phyloP scores from a whole-genome alignment of 2,888 invertebrate species.

The Melanotus villosus region DNA sequence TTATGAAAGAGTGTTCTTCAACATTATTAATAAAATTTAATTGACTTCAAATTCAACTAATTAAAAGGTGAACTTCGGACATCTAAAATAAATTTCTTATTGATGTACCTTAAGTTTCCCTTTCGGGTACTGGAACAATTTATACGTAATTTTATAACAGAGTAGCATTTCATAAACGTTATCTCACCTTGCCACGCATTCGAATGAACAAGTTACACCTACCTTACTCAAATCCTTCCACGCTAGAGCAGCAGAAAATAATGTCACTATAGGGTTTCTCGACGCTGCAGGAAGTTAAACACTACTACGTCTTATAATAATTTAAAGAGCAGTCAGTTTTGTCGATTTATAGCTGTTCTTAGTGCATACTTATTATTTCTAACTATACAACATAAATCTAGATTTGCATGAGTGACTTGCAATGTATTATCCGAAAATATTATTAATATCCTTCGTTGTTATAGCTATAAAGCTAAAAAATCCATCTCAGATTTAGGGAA shows the following conservation, averaged over 20 bases:
- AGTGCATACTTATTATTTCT: conserved; percentile 26
- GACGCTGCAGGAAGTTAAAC: conserved; percentile 15
- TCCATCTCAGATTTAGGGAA: too few species aligned
- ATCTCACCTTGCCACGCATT: conserved; percentile 30
- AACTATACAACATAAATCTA: conserved; percentile 24
- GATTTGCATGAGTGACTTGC: conserved; percentile 9
- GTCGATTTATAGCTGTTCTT: conserved; percentile 33
- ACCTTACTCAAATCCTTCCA: conserved; percentile 7
- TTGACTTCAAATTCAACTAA: too few species aligned
- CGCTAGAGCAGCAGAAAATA: conserved; percentile 13
- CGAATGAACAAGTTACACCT: conserved; percentile 21
- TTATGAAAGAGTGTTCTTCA: too few species aligned
- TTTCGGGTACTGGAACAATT: background rate
- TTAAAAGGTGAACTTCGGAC: too few species aligned
- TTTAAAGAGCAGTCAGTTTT: conserved; percentile 21
- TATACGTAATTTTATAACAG: conserved; percentile 5
- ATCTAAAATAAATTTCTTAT: too few species aligned
- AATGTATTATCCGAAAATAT: background rate
- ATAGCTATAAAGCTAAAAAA: too few species aligned
- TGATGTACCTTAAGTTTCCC: too few species aligned
- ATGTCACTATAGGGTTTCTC: conserved; percentile 19
- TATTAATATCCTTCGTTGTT: too few species aligned
- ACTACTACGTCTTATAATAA: conserved; percentile 21
- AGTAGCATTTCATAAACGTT: conserved; percentile 21
- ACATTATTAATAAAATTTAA: too few species aligned